Base-by-base conservation (phyloP, 2,888 invertebrate species). In the Morinoia aosen region DNA sequence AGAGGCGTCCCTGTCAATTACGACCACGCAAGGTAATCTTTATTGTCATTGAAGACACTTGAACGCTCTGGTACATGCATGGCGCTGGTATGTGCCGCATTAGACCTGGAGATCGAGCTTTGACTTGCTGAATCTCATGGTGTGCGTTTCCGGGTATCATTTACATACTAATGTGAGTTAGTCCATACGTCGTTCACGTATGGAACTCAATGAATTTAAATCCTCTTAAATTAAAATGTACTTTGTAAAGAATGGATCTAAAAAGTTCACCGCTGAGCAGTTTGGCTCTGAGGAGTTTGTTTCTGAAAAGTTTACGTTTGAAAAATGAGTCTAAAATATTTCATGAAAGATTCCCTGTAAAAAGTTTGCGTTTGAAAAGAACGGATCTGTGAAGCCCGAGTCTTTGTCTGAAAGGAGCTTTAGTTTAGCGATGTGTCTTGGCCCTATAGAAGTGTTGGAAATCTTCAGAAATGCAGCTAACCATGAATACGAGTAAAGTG, bases 1-100 rank as follows among this genome's bases (percentile, higher is more conserved):
- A 14, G 90, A 39, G 48, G 90, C 90, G 39, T 40, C 40, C 39
- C 90, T 90, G 90, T 90, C 90, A 90, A 90, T 90, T 90, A 90
- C 90, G 90, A 90, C 39, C 90, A 90, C 90, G 90, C 39, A 39
- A 14, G 40, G 39, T 48, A 90, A 90, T 90, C 48, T 90, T 90
- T 90, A 90, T 90, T 90, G 64, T 64, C 64, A 64, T 64, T 64
- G 19, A 64, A 64, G 19, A 25, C 64, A 14, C 14, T 19, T 25
- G 64, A 19, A 64, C 64, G 64, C 14, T 12, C 64, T 64, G 64
- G 19, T 64, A n/a, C n/a, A n/a, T n/a, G n/a, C n/a, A n/a, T n/a
- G 64, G 64, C 7, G 10, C 58, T 58, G 64, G 19, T 64, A 12
- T 25, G 64, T 5, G 64, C 25, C 64, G 25, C 64, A 19, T 64